Evolutionary conservation across 2,888 invertebrate genomes (phyloP).

Genomic region (Uropetala carovei): DNA sequence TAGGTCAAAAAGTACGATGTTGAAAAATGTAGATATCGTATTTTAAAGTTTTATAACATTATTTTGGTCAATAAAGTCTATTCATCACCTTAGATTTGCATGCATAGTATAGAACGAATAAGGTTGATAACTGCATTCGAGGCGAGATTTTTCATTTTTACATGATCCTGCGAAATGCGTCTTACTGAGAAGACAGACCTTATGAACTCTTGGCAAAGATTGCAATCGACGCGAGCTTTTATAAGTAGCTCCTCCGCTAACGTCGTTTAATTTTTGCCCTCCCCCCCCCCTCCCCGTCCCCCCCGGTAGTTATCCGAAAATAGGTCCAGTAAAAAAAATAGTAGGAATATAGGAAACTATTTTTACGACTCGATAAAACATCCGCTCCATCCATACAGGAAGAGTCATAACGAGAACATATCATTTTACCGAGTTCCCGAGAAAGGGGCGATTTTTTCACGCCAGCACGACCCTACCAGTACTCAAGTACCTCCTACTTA

Average conservation of each 20-base stretch:
- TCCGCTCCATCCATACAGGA: background rate
- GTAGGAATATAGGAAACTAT: background rate
- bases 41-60: too few relatives aligned
- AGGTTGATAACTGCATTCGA: too few relatives aligned
- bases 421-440: background rate
- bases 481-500: background rate
- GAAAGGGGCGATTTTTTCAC: background rate
- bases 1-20: too few relatives aligned
- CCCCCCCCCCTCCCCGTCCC: too few relatives aligned
- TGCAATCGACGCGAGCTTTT: background rate
- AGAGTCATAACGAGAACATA: background rate
- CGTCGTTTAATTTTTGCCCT: background rate
- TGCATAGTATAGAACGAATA: too few relatives aligned
- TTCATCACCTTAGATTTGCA: too few relatives aligned
- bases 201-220: background rate
- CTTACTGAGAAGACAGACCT: background rate
- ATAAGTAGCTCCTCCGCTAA: background rate
- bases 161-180: background rate
- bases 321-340: background rate
- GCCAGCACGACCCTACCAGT: background rate
- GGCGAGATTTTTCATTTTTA: too few relatives aligned
- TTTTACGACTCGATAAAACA: constrained; percentile 11
- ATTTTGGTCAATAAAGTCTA: too few relatives aligned
- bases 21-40: too few relatives aligned
- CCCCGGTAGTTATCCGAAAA: background rate